Evolutionary conservation across 2,113 vertebrate genomes (phyloP).

Genomic region (Lynx canadensis): DNA sequence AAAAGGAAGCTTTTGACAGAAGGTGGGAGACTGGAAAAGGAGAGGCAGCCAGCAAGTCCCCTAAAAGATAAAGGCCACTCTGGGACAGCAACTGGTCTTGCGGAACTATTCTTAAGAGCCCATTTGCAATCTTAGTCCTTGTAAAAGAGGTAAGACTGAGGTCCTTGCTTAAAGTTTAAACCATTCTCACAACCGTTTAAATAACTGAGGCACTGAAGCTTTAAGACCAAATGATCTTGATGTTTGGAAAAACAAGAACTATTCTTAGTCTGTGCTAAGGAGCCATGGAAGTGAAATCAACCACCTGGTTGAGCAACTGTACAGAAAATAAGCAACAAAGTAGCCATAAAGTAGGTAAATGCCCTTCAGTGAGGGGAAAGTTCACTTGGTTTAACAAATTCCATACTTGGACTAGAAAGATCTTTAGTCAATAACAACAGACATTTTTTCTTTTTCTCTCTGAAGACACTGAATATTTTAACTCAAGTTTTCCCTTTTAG

Average conservation of each 20-base stretch:
- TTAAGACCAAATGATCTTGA: not conserved
- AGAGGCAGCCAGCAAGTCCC: not conserved
- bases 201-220: not conserved
- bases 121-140: not conserved
- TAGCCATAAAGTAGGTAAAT: not conserved
- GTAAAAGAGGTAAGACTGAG: not conserved
- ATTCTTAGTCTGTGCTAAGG: not conserved
- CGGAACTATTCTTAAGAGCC: not conserved
- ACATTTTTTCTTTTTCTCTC: not conserved
- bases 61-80: not conserved
- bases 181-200: not conserved
- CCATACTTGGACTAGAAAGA: not conserved
- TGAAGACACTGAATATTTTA: constrained; percentile 5
- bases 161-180: constrained; percentile 17
- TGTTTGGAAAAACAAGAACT: constrained; percentile 41
- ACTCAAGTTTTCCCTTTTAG: constrained; percentile 16
- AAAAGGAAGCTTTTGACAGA: constrained; percentile 10
- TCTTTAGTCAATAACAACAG: not conserved
- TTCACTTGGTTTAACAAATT: constrained; percentile 51
- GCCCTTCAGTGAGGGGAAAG: not conserved
- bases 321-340: not conserved
- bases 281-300: constrained; percentile 6
- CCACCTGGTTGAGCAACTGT: constrained; percentile 45
- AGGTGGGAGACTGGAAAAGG: not conserved
- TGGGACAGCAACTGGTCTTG: not conserved